Percentiles rank a stretch among this genome's conserved stretches.
Evolutionary conservation across 2,888 invertebrate genomes (phyloP).

Genomic region (Polydrusus cervinus): DNA sequence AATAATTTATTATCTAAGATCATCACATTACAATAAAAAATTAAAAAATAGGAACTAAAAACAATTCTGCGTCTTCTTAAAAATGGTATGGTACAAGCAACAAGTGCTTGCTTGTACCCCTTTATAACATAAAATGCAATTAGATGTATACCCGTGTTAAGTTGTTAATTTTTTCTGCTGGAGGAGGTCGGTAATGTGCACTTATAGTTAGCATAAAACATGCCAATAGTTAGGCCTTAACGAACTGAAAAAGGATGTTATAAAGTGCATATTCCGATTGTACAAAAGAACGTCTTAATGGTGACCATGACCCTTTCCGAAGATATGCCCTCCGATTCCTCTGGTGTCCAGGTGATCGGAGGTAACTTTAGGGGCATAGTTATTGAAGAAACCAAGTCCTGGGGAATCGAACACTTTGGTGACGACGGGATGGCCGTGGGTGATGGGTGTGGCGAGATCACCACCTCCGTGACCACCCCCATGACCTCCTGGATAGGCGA

Average conservation of each 20-base stretch:
- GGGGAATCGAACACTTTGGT: conserved; percentile 49
- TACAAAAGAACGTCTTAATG: not conserved
- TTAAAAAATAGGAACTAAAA: conserved; percentile 18
- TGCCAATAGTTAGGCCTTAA: no score
- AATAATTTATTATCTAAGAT: conserved; percentile 45
- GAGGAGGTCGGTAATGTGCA: no score
- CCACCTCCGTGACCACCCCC: conserved; percentile 29
- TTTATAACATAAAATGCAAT: no score
- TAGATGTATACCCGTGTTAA: no score
- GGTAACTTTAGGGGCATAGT: conserved; percentile 57
- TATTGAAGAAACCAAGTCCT: conserved; percentile 48
- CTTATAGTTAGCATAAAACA: no score
- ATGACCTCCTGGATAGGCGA: conserved; percentile 42
- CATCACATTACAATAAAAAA: conserved; percentile 42
- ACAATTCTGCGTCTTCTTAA: conserved; percentile 33
- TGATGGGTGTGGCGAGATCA: conserved; percentile 38
- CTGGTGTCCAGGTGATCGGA: conserved; percentile 48
- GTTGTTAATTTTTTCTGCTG: no score
- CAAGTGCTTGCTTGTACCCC: no score
- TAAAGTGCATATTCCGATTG: no score
- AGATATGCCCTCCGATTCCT: conserved; percentile 54
- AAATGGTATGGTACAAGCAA: no score
- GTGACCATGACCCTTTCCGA: not conserved
- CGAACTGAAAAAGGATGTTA: no score
- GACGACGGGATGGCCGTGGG: conserved; percentile 55